A percentile compares a stretch with the other conserved stretches of the same genome.
phyloP scores from a whole-genome alignment of 2,888 invertebrate genomes.

The Tetropium fuscum region DNA sequence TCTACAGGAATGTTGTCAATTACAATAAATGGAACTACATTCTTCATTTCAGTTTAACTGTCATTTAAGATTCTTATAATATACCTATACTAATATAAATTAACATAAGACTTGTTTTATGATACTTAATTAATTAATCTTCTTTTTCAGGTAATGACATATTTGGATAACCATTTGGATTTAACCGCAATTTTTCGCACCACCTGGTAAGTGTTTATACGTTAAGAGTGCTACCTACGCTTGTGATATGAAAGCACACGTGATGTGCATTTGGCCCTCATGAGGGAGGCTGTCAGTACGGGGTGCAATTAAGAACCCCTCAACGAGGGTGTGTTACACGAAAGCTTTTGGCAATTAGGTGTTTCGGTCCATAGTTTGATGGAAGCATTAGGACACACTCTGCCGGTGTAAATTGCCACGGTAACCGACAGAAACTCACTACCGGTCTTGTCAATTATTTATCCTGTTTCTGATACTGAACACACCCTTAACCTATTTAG shows the following conservation, averaged over 20 bases:
- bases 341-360: constrained; percentile 65
- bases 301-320: constrained; percentile 61
- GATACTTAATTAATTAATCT: constrained; percentile 1
- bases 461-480: constrained; percentile 39
- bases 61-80: too few species aligned
- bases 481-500: constrained; percentile 35
- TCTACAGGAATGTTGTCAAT: too few species aligned
- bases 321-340: constrained; percentile 56
- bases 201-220: constrained; percentile 36
- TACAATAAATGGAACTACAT: too few species aligned
- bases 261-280: constrained; percentile 44
- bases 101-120: too few species aligned
- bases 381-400: constrained; percentile 58
- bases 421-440: constrained; percentile 51
- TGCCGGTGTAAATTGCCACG: constrained; percentile 58
- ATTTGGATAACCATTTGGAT: constrained; percentile 19
- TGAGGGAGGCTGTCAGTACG: constrained; percentile 38
- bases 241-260: constrained; percentile 41
- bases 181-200: constrained; percentile 16
- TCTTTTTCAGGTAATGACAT: constrained; percentile 32
- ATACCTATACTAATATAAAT: too few species aligned
- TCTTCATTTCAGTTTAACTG: too few species aligned
- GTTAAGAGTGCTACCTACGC: constrained; percentile 33
- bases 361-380: constrained; percentile 60
- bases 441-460: constrained; percentile 53